Percentiles rank a stretch among this genome's conserved stretches.
Evolutionary conservation across 2,888 invertebrate genomes (phyloP).

Genomic region (Drosophila mettleri): DNA sequence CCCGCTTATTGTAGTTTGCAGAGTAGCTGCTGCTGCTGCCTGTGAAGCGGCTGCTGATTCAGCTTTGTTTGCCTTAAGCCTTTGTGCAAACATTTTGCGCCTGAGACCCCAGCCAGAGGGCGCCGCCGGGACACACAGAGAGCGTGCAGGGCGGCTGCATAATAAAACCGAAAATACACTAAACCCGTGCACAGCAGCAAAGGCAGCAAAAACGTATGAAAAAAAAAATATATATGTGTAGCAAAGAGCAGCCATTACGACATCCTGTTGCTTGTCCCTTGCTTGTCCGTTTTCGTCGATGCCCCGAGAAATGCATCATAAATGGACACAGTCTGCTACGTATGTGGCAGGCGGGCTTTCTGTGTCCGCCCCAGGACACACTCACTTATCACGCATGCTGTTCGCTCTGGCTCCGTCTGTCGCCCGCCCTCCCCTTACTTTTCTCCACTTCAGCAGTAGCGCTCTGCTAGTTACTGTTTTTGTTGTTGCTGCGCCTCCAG

Average conservation of each 20-base stretch:
- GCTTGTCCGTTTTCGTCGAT: conserved; percentile 48
- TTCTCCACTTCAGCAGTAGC: conserved; percentile 18
- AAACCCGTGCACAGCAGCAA: conserved; percentile 32
- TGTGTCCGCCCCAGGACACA: conserved; percentile 17
- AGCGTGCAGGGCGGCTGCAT: conserved; percentile 51
- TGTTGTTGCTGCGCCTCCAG: conserved; percentile 10
- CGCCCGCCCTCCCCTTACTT: background rate
- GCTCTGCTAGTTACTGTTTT: conserved; percentile 13
- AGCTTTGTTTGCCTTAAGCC: conserved; percentile 82
- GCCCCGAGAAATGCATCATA: conserved; percentile 78
- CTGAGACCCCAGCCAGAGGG: conserved; percentile 56
- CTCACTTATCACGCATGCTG: conserved; percentile 56
- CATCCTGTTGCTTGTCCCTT: conserved; percentile 22
- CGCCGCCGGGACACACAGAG: conserved; percentile 31
- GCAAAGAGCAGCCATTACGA: conserved; percentile 49
- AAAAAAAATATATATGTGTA: conserved; percentile 1
- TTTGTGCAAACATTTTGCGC: conserved; percentile 82
- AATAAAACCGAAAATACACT: conserved; percentile 64
- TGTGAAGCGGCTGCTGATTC: conserved; percentile 71
- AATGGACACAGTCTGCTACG: conserved; percentile 46
- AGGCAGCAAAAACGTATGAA: conserved; percentile 7
- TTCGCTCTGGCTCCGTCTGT: conserved; percentile 16
- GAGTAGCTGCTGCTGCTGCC: conserved; percentile 71
- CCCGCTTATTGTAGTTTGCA: conserved; percentile 62
- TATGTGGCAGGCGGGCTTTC: background rate